Percentiles rank a stretch among this genome's conserved stretches.
Evolutionary conservation across 2,888 invertebrate species (phyloP).

Genomic region (Lordiphosa fenestrarum): DNA sequence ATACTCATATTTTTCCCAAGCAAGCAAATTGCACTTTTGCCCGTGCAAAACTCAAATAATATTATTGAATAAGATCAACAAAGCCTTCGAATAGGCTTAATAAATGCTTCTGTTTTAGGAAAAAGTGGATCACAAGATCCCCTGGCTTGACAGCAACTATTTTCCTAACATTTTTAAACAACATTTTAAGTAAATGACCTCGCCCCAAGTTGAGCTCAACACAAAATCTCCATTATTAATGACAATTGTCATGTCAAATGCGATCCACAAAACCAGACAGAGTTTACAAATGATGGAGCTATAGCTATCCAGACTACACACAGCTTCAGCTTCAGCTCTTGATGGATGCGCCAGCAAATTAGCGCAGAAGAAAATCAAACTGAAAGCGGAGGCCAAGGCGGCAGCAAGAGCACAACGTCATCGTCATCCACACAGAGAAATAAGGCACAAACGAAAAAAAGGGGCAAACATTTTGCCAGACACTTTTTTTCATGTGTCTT

Average conservation of each 20-base stretch:
- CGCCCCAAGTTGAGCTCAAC: background rate
- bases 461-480: constrained; percentile 56
- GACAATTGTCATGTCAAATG: constrained; percentile 26
- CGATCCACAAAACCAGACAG: constrained; percentile 20
- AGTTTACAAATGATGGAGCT: constrained; percentile 36
- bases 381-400: constrained; percentile 12
- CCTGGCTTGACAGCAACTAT: no score
- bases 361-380: constrained; percentile 53
- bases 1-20: no score
- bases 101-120: no score
- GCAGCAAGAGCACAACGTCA: constrained; percentile 15
- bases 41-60: no score
- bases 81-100: no score
- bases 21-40: no score
- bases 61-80: no score
- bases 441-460: constrained; percentile 43
- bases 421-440: constrained; percentile 18
- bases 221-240: constrained; percentile 31
- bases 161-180: background rate
- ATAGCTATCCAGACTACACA: constrained; percentile 5
- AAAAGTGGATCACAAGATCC: no score
- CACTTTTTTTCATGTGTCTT: constrained; percentile 58
- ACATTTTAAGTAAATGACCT: background rate
- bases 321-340: constrained; percentile 28
- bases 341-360: constrained; percentile 73